Conservation (phyloP, 2,113 vertebrate species). For the Mobula hypostoma region DNA sequence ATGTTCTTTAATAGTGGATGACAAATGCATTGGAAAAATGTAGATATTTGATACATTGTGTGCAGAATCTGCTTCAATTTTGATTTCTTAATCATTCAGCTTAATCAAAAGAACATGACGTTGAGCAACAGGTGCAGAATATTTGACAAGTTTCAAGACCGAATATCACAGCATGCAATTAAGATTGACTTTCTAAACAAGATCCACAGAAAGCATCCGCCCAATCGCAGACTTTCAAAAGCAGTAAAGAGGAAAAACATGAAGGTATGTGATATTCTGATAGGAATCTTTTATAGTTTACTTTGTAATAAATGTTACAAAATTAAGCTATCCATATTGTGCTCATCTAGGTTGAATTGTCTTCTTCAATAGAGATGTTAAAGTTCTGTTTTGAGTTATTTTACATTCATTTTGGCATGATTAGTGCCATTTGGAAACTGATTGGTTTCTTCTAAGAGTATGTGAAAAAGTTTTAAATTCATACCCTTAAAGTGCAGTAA, state of each 20-base stretch:
- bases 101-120: constrained; percentile 90
- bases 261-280: constrained; percentile 62
- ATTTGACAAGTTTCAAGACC: constrained; percentile 94
- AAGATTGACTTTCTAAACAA: constrained; percentile 90
- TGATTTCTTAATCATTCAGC: constrained; percentile 58
- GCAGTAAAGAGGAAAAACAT: constrained; percentile 74
- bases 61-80: neutral
- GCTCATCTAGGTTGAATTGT: neutral
- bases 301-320: neutral
- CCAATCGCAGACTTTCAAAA: constrained; percentile 68
- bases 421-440: neutral
- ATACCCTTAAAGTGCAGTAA: neutral
- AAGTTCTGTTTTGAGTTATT: neutral
- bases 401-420: neutral
- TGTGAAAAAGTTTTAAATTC: neutral
- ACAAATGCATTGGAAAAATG: neutral
- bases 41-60: neutral
- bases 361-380: neutral
- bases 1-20: neutral
- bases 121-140: constrained; percentile 93
- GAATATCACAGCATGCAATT: constrained; percentile 90
- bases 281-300: neutral
- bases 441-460: neutral
- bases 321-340: neutral
- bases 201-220: constrained; percentile 82